phyloP scores from a whole-genome alignment of 2,113 vertebrate genomes.

The Sminthopsis crassicaudata region DNA sequence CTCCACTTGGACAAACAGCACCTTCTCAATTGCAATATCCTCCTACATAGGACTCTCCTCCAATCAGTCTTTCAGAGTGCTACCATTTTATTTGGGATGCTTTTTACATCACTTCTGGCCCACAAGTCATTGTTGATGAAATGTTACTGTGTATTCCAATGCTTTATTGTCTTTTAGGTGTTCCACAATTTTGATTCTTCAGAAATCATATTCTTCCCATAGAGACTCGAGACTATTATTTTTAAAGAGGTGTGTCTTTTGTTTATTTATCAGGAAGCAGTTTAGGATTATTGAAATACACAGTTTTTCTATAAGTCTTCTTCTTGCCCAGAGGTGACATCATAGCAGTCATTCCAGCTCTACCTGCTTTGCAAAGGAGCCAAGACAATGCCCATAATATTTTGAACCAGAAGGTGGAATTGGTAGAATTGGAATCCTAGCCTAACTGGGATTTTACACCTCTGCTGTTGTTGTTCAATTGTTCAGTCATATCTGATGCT shows the following conservation, averaged over 20 bases:
- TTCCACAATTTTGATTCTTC: background rate
- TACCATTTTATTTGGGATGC: background rate
- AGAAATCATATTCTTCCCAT: background rate
- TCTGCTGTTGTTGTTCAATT: background rate
- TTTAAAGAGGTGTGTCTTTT: background rate
- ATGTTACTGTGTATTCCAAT: background rate
- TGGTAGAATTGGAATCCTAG: no score
- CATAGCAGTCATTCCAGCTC: background rate
- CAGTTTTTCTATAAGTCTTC: background rate
- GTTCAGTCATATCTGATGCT: background rate
- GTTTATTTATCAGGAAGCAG: background rate
- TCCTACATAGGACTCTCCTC: background rate
- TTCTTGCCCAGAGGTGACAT: background rate
- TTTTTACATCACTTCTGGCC: background rate
- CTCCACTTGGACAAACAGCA: background rate
- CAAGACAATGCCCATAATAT: background rate
- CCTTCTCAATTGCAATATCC: background rate
- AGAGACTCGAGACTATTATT: background rate
- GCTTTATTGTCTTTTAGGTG: background rate
- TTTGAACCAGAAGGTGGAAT: background rate
- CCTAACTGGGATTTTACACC: background rate
- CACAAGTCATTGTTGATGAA: background rate
- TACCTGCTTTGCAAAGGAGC: background rate
- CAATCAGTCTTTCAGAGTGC: background rate
- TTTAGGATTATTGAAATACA: background rate